Evolutionary conservation across 2,113 vertebrate species (phyloP), one percentile per base, ranked within the genome.

Genomic region (Cheirogaleus medius): DNA sequence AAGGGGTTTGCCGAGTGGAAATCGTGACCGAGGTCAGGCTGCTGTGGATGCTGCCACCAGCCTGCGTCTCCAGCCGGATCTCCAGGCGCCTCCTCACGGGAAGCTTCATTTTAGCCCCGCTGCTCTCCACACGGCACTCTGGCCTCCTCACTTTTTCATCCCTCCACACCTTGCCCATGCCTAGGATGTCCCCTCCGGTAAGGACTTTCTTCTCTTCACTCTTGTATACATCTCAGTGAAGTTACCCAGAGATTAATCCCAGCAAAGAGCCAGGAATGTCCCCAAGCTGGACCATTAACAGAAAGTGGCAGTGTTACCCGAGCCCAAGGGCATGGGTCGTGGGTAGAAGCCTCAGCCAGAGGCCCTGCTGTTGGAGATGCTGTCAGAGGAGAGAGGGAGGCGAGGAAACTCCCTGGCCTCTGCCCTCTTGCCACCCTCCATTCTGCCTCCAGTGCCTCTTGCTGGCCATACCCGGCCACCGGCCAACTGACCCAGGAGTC

Each of bases 61-160:
- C n/a, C 44, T 37, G 0, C 1, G 0, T 5, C 58, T n/a, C 60
- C 54, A 1, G 73, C 0, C 6, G 74, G 25, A 18, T 47, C 29
- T 27, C 1, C 1, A 6, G 54, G n/a, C 10, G 0, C 6, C 4
- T 42, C 39, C 58, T 88, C 66, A 0, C 5, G 0, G 0, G 27
- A 78, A n/a, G 49, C 44, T 42, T 23, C 1, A 0, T 39, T 21
- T 44, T 8, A 42, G 90, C 76, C 90, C 15, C 23, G 0, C 23
- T 3, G 9, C 15, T 15, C 37, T 9, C 47, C 29, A 3, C 0
- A 10, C 0, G 3, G 42, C 56, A 1, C 52, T 58, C 69, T 29
- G n/a, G 9, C 21, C 44, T 3, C 44, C 71, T 58, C 8, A 1
- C 8, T 7, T 15, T 47, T 7, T 39, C 47, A 23, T 20, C 42